These are phyloP conservation scores for Nesogale talazaci DNA, from an alignment of 2,113 vertebrate genomes.

Conservation along the genomic window DNA sequence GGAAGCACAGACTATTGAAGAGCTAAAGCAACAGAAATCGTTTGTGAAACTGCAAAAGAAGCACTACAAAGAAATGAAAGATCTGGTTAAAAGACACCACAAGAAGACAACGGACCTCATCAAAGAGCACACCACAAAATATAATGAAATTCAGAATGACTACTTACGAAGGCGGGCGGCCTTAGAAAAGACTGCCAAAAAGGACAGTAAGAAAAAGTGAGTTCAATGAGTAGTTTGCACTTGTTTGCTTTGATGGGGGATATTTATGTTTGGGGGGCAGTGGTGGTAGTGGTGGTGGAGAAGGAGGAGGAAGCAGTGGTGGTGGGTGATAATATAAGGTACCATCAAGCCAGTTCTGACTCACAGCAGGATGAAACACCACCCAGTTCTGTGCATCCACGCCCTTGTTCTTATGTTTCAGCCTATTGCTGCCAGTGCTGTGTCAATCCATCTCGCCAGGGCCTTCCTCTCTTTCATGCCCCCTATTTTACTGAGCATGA, in stretches of 20 bases:
- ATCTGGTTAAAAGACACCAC: constrained; percentile 95
- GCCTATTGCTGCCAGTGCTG: too few relatives aligned
- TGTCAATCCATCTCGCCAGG: too few relatives aligned
- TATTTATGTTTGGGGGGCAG: neutral
- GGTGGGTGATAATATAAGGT: too few relatives aligned
- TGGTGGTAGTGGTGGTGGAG: too few relatives aligned
- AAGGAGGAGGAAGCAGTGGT: too few relatives aligned
- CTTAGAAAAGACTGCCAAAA: constrained; percentile 93
- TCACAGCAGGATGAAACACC: too few relatives aligned
- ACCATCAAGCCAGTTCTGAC: too few relatives aligned
- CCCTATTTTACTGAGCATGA: too few relatives aligned
- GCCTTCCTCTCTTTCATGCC: too few relatives aligned
- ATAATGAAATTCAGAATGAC: constrained; percentile 93
- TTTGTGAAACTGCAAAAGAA: constrained; percentile 97
- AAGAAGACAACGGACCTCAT: constrained; percentile 97
- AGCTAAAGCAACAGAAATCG: constrained; percentile 96
- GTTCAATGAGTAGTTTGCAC: constrained; percentile 52
- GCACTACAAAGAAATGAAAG: constrained; percentile 99
- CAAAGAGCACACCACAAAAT: constrained; percentile 94
- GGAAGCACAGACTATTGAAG: constrained; percentile 95
- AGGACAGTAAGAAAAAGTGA: constrained; percentile 98
- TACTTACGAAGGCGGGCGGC: constrained; percentile 90
- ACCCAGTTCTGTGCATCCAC: too few relatives aligned
- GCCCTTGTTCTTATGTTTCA: too few relatives aligned
- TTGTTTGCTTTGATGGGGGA: neutral